Conservation (phyloP, 2,888 invertebrate genomes). For the Lacanobia wlatinum region DNA sequence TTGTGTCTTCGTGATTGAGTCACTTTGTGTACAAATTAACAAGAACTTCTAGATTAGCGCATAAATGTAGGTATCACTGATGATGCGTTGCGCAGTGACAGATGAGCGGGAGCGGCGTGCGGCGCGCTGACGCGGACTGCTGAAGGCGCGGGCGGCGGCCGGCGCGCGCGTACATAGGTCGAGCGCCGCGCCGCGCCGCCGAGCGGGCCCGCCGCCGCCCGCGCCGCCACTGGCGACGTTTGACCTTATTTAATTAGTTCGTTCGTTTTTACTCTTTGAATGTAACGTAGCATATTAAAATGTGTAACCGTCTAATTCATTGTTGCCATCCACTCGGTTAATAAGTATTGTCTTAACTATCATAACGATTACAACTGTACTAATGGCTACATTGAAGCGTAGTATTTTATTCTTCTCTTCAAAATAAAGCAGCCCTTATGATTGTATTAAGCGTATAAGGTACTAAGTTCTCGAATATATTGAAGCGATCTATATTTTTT, state of each 20-base stretch:
- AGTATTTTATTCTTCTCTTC: constrained; percentile 1
- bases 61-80: constrained; percentile 50
- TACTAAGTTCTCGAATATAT: constrained; percentile 2
- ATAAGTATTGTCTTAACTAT: constrained; percentile 53
- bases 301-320: constrained; percentile 85
- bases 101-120: constrained; percentile 71
- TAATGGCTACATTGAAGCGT: constrained; percentile 31
- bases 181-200: constrained; percentile 66
- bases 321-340: constrained; percentile 84
- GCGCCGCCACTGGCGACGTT: constrained; percentile 78
- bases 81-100: constrained; percentile 60
- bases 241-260: constrained; percentile 91
- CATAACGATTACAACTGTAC: constrained; percentile 23
- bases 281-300: constrained; percentile 88
- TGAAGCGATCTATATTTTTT: constrained; percentile 46
- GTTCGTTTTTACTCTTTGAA: constrained; percentile 89
- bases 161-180: constrained; percentile 74
- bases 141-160: constrained; percentile 71
- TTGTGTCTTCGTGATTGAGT: constrained; percentile 49
- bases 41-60: constrained; percentile 41
- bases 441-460: neutral
- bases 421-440: neutral
- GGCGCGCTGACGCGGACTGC: constrained; percentile 77
- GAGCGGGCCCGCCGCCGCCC: constrained; percentile 69
- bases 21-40: constrained; percentile 46